Evolutionary conservation across 2,797 vertebrate species (phyloP).

Genomic region (Peromyscus melanophrys): DNA sequence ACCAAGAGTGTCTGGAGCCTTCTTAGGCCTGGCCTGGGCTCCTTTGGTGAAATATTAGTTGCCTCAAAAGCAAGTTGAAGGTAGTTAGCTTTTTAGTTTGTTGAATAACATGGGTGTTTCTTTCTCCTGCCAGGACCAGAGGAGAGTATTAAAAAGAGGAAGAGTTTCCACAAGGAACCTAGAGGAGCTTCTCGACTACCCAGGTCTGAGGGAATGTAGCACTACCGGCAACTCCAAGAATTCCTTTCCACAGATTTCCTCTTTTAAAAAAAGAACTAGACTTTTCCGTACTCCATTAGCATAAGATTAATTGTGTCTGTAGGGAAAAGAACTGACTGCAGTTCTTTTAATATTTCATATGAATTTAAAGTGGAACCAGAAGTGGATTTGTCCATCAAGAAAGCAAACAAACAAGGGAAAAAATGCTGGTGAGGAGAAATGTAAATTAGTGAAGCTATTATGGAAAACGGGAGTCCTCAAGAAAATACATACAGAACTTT

Average conservation of each 20-base stretch:
- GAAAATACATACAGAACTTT: not conserved
- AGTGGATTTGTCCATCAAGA: not conserved
- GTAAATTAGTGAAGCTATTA: not conserved
- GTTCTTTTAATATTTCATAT: constrained; percentile 18
- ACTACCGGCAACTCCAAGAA: not conserved
- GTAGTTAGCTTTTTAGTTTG: not conserved
- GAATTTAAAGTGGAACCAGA: constrained; percentile 37
- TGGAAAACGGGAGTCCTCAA: not conserved
- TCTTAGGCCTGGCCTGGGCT: not conserved
- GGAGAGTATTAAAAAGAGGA: not conserved
- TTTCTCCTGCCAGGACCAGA: not conserved
- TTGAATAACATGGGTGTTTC: not conserved
- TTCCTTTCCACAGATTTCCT: constrained; percentile 21
- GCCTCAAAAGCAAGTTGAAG: not conserved
- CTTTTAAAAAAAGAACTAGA: constrained; percentile 7
- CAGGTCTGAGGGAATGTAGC: not conserved
- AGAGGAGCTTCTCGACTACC: too few species aligned
- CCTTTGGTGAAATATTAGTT: not conserved
- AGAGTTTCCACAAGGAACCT: not conserved
- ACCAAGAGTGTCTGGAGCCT: not conserved
- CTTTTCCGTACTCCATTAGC: not conserved
- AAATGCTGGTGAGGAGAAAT: not conserved
- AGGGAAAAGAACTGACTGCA: not conserved
- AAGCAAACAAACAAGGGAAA: not conserved
- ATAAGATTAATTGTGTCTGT: not conserved